Percentiles rank a stretch among this genome's conserved stretches.
Conservation (phyloP, 2,888 invertebrate species). For the Mythimna pallens region DNA sequence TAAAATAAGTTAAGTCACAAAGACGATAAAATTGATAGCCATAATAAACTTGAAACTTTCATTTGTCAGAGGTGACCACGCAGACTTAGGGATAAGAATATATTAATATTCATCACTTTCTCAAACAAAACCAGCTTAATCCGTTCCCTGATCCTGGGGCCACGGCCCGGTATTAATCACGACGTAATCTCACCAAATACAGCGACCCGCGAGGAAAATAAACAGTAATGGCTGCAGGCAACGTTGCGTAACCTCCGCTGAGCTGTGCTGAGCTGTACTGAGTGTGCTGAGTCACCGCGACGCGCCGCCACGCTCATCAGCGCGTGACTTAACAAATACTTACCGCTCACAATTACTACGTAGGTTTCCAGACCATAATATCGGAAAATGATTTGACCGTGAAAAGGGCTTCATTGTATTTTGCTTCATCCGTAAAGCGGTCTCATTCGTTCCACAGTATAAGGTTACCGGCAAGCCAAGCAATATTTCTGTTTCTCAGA, state of each 20-base stretch:
- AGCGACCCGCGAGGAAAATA: slow-evolving; percentile 75
- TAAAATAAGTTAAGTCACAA: slow-evolving; percentile 49
- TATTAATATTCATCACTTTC: slow-evolving; percentile 75
- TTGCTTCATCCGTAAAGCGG: slow-evolving; percentile 50
- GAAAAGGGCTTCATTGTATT: slow-evolving; percentile 74
- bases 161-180: slow-evolving; percentile 80
- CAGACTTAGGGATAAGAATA: slow-evolving; percentile 60
- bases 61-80: slow-evolving; percentile 61
- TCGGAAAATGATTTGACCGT: slow-evolving; percentile 80
- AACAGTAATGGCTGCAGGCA: slow-evolving; percentile 71
- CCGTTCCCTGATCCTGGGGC: slow-evolving; percentile 69
- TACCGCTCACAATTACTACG: slow-evolving; percentile 73
- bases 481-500: slow-evolving; percentile 50
- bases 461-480: slow-evolving; percentile 44
- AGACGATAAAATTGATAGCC: slow-evolving; percentile 64
- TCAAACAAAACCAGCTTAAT: slow-evolving; percentile 72
- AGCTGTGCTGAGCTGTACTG: slow-evolving; percentile 52
- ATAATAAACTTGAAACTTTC: slow-evolving; percentile 49
- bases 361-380: slow-evolving; percentile 71
- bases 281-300: slow-evolving; percentile 56
- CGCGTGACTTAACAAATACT: slow-evolving; percentile 80
- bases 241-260: slow-evolving; percentile 77
- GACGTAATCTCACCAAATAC: slow-evolving; percentile 79
- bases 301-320: slow-evolving; percentile 71
- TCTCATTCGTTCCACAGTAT: slow-evolving; percentile 49